Conservation (phyloP, 2,888 invertebrate genomes). For the Meiosimyza platycephala region DNA sequence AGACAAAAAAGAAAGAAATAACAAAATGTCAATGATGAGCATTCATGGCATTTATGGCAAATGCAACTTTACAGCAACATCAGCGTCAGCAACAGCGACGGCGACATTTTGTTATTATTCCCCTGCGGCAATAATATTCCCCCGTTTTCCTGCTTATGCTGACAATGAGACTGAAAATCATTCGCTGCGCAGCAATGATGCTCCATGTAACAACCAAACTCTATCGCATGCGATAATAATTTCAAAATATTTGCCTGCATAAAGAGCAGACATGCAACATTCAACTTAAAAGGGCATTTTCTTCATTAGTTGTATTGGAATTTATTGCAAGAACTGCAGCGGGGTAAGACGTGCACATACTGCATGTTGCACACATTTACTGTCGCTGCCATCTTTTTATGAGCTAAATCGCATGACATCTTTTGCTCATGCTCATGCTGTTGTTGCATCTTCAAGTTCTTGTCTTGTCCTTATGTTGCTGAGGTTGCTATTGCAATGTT, state of each 20-base stretch:
- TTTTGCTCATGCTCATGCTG: neutral
- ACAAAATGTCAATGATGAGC: conserved; percentile 10
- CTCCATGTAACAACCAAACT: neutral
- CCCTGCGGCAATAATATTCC: neutral
- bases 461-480: conserved; percentile 1
- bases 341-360: no score
- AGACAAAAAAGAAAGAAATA: neutral
- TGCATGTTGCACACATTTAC: no score
- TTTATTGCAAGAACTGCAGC: neutral
- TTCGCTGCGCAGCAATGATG: neutral
- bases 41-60: neutral
- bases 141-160: neutral
- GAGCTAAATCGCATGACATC: conserved; percentile 8
- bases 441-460: neutral
- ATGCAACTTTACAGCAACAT: neutral
- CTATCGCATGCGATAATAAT: conserved; percentile 8
- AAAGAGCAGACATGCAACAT: neutral
- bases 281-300: conserved; percentile 10
- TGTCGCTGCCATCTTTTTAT: neutral
- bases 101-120: neutral
- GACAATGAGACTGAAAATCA: no score
- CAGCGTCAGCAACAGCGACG: neutral
- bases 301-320: neutral
- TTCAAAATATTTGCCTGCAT: neutral
- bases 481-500: neutral